Evolutionary conservation across 2,888 invertebrate species (phyloP), one percentile per base, ranked within the genome.

Genomic region (Galeopsomyia nigrocyanea): DNA sequence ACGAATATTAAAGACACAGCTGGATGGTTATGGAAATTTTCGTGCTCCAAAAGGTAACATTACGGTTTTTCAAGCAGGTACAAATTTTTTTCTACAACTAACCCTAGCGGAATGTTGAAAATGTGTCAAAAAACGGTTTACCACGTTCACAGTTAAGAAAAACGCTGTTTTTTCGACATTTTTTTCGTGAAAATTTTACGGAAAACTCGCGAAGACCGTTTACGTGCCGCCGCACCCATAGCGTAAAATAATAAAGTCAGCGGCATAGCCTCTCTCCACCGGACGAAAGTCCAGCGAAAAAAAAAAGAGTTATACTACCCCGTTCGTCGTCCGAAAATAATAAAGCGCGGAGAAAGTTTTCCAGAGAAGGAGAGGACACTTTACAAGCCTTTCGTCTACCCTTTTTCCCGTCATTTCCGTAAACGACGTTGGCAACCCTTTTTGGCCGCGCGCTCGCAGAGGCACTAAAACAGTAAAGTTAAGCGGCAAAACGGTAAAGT

Each of bases 391-490:
- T 74, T 71, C 58, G n/a, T 63, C 21, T 39, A 73, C 56, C 60
- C 64, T 73, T 68, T 64, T 65, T 68, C 47, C 58, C 22, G 19
- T 21, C 60, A 39, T 39, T 39, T 39, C 39, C 13, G 39, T 39
- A 39, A 39, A 39, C 39, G 16, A 53, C 16, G 26, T 14, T 16
- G 60, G 61, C 22, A 60, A 39, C 77, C 77, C 78, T 76, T 78
- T n/a, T 76, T 68, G 51, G 14, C 31, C 26, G 17, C 5, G 16
- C 26, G 14, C 21, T 17, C 14, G 39, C 50, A 13, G 55, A 17
- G 46, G 39, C 39, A 57, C 66, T 75, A 76, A 78, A 78, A 76
- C 76, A 68, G 67, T 58, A 58, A 74, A 76, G 76, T 75, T 68
- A 74, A 60, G 65, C 26, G 46, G 31, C 55, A 66, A 69, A 78